A percentile compares a stretch with the other conserved stretches of the same genome.
These are phyloP conservation scores for Eutolmus rufibarbis DNA, from an alignment of 2,888 invertebrate genomes.

Conservation along the genomic window DNA sequence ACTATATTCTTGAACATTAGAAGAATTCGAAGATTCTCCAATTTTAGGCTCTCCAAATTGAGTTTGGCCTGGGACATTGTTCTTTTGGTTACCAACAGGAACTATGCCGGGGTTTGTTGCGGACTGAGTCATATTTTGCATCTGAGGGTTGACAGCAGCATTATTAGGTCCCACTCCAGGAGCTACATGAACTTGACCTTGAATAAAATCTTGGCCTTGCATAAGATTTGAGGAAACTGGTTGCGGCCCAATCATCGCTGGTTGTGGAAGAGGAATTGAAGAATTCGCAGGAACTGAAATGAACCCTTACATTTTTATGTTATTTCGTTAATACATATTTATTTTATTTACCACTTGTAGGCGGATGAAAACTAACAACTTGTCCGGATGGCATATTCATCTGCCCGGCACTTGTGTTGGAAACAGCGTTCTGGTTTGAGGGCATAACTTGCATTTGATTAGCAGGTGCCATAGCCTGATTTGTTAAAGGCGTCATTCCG, in stretches of 20 bases:
- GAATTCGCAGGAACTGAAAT: background rate
- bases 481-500: slow-evolving; percentile 51
- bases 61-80: background rate
- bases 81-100: background rate
- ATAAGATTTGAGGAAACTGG: slow-evolving; percentile 36
- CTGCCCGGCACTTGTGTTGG: slow-evolving; percentile 43
- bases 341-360: slow-evolving; percentile 48
- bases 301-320: background rate
- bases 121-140: slow-evolving; percentile 45
- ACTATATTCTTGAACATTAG: slow-evolving; percentile 33
- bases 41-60: background rate
- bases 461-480: slow-evolving; percentile 48
- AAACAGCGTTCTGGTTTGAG: slow-evolving; percentile 53
- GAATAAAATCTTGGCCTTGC: slow-evolving; percentile 47
- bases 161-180: background rate
- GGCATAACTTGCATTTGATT: slow-evolving; percentile 53
- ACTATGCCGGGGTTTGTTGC: slow-evolving; percentile 28
- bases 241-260: slow-evolving; percentile 27
- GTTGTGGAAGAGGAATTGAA: background rate
- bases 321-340: background rate
- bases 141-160: slow-evolving; percentile 26
- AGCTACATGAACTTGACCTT: background rate
- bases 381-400: slow-evolving; percentile 50
- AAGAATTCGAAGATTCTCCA: background rate
- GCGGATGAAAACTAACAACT: slow-evolving; percentile 52